Conservation (phyloP, 1,140 invertebrate species). For the Spodoptera frugiperda region DNA sequence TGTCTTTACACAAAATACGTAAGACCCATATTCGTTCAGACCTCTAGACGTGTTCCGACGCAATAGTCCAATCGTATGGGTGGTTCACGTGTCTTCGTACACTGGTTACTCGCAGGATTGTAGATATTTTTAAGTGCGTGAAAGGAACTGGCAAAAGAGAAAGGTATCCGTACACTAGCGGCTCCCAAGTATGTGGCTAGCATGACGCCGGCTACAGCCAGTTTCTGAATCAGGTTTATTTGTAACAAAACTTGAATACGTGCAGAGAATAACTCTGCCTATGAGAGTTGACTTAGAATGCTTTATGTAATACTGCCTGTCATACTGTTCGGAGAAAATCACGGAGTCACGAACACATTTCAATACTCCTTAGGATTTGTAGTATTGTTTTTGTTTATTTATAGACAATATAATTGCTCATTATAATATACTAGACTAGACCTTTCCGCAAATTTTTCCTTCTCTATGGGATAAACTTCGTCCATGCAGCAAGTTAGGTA, state of each 20-base stretch:
- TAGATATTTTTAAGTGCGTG: slow-evolving; percentile 55
- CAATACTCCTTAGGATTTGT: too few relatives aligned
- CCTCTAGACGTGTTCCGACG: neutral
- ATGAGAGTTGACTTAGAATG: slow-evolving; percentile 10
- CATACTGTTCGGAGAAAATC: too few relatives aligned
- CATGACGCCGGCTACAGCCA: slow-evolving; percentile 42
- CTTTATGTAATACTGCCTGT: slow-evolving; percentile 26
- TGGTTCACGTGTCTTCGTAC: slow-evolving; percentile 43
- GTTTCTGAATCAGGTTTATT: slow-evolving; percentile 54
- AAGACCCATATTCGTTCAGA: slow-evolving; percentile 29
- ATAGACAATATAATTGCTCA: too few relatives aligned
- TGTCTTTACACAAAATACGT: slow-evolving; percentile 41
- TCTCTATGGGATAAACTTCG: too few relatives aligned
- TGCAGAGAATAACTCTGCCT: slow-evolving; percentile 12
- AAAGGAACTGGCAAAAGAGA: slow-evolving; percentile 67
- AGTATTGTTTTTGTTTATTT: too few relatives aligned
- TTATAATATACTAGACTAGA: too few relatives aligned
- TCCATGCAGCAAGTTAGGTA: too few relatives aligned
- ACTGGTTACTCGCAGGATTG: slow-evolving; percentile 46
- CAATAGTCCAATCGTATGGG: slow-evolving; percentile 7
- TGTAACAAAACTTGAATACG: slow-evolving; percentile 37
- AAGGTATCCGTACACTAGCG: slow-evolving; percentile 51
- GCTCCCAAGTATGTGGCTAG: slow-evolving; percentile 37
- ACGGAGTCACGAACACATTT: too few relatives aligned
- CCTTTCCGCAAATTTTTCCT: too few relatives aligned